Base-by-base conservation (phyloP, 2,888 invertebrate species). In the Drosophila multiciliata region DNA sequence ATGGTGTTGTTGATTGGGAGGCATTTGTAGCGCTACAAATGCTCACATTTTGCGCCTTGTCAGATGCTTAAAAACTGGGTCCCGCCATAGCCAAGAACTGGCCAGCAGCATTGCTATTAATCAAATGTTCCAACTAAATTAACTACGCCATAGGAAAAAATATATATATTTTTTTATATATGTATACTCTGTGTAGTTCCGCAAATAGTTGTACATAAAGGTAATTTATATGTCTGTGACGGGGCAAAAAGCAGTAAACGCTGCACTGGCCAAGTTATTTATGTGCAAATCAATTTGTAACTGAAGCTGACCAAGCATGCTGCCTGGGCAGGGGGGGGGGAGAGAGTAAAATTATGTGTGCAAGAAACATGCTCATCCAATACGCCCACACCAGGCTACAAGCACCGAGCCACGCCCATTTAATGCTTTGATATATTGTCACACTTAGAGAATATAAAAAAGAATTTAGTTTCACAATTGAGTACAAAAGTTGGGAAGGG, bases 1-100 rank as follows among this genome's bases (percentile, higher is more conserved):
- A 88, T 88, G 90, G 90, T 82, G 89, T 88, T 71, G 89, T 80
- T 89, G 87, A 88, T 88, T 88, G 87, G 75, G 65, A 52, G 73
- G 80, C 86, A 78, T 88, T 87, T 80, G 74, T 67, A 74, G 65
- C 76, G 78, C 78, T 75, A 72, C 87, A 87, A 87, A 87, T 87
- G 88, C 73, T 75, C 74, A 83, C 83, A 89, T 87, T 89, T 89
- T 76, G 50, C 32, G 53, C 66, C 53, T 69, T 55, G 15, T 55
- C 67, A 38, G 61, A 66, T 68, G 57, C 64, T 63, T 50, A 11
- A 83, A 83, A 86, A 73, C 69, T 68, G n/a, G 59, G 66, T 36
- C 49, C 66, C 65, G 55, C 66, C 38, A 70, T 68, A 58, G 50
- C 58, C 50, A 57, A 29, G 38, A 57, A 35, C 66, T 66, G 35